phyloP scores from a whole-genome alignment of 2,113 vertebrate genomes.

The Muscicapa adusta region DNA sequence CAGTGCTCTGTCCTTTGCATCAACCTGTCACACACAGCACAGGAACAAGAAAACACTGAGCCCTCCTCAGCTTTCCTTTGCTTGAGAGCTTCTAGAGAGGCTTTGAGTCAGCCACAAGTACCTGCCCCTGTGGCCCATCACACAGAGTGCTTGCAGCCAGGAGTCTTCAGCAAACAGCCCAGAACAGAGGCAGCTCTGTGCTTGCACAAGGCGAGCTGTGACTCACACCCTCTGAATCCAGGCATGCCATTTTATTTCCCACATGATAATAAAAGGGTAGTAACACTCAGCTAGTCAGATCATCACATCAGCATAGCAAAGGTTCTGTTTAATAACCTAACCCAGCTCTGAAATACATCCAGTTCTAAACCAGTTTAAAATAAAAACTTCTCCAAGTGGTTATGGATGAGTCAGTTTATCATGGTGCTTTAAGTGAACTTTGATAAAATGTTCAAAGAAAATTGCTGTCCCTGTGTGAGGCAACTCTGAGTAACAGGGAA shows the following conservation, averaged over 20 bases:
- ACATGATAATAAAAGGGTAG: conserved; percentile 41
- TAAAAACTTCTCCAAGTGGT: background rate
- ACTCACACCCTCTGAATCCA: conserved; percentile 46
- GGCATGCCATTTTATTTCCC: conserved; percentile 35
- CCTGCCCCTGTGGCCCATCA: background rate
- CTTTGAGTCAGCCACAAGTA: background rate
- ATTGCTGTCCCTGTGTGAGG: conserved; percentile 21
- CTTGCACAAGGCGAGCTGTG: rapidly evolving
- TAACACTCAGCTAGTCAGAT: background rate
- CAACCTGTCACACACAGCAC: background rate
- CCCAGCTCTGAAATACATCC: conserved; percentile 39
- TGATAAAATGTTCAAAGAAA: conserved; percentile 54
- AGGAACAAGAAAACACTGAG: background rate
- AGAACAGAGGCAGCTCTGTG: background rate
- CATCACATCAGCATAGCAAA: conserved; percentile 60
- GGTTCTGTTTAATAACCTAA: conserved; percentile 41
- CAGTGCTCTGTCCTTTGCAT: background rate
- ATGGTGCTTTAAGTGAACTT: conserved; percentile 31
- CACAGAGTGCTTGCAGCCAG: background rate
- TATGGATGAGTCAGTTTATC: conserved; percentile 45
- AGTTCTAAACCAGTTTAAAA: conserved; percentile 31
- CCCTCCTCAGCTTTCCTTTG: background rate
- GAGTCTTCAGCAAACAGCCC: background rate
- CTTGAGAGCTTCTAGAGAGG: background rate
- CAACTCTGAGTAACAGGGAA: conserved; percentile 40